Evolutionary conservation across 2,797 vertebrate species (phyloP).

Genomic region (Cynodonichthys magdalenae): DNA sequence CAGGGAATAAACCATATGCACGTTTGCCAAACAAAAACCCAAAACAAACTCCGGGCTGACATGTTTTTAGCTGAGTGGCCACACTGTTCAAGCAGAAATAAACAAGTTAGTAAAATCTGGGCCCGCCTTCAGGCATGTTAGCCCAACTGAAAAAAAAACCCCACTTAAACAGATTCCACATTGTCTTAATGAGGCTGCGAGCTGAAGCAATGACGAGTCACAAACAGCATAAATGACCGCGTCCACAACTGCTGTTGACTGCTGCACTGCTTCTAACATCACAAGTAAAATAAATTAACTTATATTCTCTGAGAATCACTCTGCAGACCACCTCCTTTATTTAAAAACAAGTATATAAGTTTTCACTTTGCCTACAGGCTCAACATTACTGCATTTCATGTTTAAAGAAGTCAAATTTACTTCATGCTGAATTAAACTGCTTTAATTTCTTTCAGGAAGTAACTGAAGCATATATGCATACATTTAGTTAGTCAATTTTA

Average conservation of each 20-base stretch:
- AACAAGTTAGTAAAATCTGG: slow-evolving; percentile 25
- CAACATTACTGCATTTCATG: background rate
- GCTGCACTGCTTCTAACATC: background rate
- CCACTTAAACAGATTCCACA: slow-evolving; percentile 32
- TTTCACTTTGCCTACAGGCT: background rate
- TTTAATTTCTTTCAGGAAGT: background rate
- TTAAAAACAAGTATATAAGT: background rate
- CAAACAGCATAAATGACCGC: slow-evolving; percentile 18
- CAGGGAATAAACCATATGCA: slow-evolving; percentile 9
- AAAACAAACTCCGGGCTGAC: slow-evolving; percentile 30
- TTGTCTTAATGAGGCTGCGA: slow-evolving; percentile 34
- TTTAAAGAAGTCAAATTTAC: background rate
- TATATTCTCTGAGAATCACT: no score
- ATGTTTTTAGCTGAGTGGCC: slow-evolving; percentile 47
- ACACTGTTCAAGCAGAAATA: slow-evolving; percentile 60
- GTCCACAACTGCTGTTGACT: slow-evolving; percentile 15
- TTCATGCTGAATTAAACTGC: background rate
- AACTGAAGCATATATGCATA: background rate
- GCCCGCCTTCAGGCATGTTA: slow-evolving; percentile 48
- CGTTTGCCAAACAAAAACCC: slow-evolving; percentile 23
- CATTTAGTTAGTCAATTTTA: background rate
- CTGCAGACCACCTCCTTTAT: no score
- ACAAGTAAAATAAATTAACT: no score
- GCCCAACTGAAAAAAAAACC: slow-evolving; percentile 43
- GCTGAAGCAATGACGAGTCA: slow-evolving; percentile 17